A percentile compares a stretch with the other conserved stretches of the same genome.
These are phyloP conservation scores for Epiblema foenella DNA, from an alignment of 2,888 invertebrate species.

Conservation along the genomic window DNA sequence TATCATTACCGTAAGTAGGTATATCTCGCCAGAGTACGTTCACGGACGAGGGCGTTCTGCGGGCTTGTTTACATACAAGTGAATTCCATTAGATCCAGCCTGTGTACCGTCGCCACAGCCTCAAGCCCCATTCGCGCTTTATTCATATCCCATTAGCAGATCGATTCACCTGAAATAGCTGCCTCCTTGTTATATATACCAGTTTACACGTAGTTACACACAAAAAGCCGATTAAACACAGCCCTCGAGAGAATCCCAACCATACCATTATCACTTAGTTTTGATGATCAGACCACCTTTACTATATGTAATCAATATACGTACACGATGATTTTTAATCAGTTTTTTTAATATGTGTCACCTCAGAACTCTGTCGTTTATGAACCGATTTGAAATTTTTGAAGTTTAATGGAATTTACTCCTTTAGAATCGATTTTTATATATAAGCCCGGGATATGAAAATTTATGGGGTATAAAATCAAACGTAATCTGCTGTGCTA, in stretches of 20 bases:
- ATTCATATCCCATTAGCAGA: constrained; percentile 84
- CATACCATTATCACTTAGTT: too few relatives aligned
- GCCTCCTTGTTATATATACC: constrained; percentile 22
- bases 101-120: constrained; percentile 75
- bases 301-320: too few relatives aligned
- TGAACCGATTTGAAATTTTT: too few relatives aligned
- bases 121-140: constrained; percentile 70
- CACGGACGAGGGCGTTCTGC: constrained; percentile 66
- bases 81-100: constrained; percentile 83
- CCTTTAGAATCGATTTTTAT: too few relatives aligned
- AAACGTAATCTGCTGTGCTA: too few relatives aligned
- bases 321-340: too few relatives aligned
- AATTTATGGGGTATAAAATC: too few relatives aligned
- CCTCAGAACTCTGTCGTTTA: too few relatives aligned
- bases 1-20: constrained; percentile 45
- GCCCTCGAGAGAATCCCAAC: background rate
- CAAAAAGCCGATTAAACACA: constrained; percentile 32
- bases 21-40: constrained; percentile 43
- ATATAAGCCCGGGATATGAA: too few relatives aligned
- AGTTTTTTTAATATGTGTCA: too few relatives aligned
- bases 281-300: too few relatives aligned
- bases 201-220: constrained; percentile 26
- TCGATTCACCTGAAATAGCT: constrained; percentile 66
- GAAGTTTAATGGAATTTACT: too few relatives aligned
- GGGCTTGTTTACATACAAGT: constrained; percentile 84